Base-by-base conservation (phyloP, 2,797 vertebrate genomes). In the Distichodus sexfasciatus region DNA sequence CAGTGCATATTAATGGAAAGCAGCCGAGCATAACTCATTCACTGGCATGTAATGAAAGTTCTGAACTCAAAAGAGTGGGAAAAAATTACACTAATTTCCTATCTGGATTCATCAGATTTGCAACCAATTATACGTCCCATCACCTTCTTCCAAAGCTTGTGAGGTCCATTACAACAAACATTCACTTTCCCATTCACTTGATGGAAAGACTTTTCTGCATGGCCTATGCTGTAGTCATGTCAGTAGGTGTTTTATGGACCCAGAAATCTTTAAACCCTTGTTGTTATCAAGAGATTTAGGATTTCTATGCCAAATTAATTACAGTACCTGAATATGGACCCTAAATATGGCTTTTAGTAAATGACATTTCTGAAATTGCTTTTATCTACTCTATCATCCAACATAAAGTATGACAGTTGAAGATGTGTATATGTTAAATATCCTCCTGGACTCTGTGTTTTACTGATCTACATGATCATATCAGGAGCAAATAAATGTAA, bases 1-100 rank as follows among this genome's bases (percentile, higher is more conserved):
- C 64, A 72, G 24, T 15, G 29, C 58, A 72, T 68, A 72, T 77
- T 79, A 75, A 79, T 72, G 69, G 63, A 72, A 72, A 54, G 35
- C 71, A 74, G 41, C 61, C 51, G 40, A 66, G 55, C 61, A 60
- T 57, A 57, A 50, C 64, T 60, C 53, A 71, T 72, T 70, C 21
- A 15, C 12, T 43, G n/a, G 23, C 9, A 19, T 51, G 19, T 68
- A 71, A 70, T 64, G 64, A 76, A 70, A 64, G 60, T 43, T 59
- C 67, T 48, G 55, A 38, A 44, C 19, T 46, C 51, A 60, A 55
- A 74, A 40, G 47, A 21, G 28, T 48, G 66, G 7, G 23, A 69
- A 61, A 65, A 67, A 74, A 73, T 51, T 33, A 46, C 59, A 60
- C 48, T 60, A 55, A 74, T 74, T 74, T 69, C 59, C 48, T 59